Evolutionary conservation across 2,797 vertebrate genomes (phyloP).

Genomic region (Otus scops): DNA sequence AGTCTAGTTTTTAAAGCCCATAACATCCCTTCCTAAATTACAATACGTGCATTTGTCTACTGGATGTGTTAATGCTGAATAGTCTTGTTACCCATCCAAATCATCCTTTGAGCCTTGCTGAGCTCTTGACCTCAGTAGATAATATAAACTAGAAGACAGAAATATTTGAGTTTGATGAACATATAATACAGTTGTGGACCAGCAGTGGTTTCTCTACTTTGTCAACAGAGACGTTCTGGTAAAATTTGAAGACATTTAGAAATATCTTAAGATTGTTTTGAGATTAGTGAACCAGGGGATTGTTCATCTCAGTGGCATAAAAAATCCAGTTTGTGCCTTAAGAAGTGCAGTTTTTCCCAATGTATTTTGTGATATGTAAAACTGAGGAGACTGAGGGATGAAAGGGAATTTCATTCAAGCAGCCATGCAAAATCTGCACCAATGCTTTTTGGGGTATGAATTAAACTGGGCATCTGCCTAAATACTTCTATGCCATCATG

Average conservation of each 20-base stretch:
- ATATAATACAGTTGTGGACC: not conserved
- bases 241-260: not conserved
- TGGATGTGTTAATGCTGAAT: not conserved
- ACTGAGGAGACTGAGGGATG: not conserved
- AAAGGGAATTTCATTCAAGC: not conserved
- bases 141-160: not conserved
- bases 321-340: not conserved
- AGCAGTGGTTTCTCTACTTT: not conserved
- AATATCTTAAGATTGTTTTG: not conserved
- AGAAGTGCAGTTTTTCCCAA: not conserved
- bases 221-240: not conserved
- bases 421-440: not conserved
- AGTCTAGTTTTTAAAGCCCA: not conserved
- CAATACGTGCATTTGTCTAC: not conserved
- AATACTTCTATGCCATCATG: not conserved
- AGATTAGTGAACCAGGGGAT: not conserved
- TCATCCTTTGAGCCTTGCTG: not conserved
- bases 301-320: not conserved
- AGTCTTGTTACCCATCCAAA: not conserved
- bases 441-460: not conserved
- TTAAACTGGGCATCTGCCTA: not conserved
- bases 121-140: not conserved
- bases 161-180: not conserved
- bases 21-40: not conserved
- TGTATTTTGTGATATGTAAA: not conserved